Percentiles rank a stretch among this genome's conserved stretches.
Conservation (phyloP, 2,888 invertebrate genomes). For the Eledone cirrhosa region DNA sequence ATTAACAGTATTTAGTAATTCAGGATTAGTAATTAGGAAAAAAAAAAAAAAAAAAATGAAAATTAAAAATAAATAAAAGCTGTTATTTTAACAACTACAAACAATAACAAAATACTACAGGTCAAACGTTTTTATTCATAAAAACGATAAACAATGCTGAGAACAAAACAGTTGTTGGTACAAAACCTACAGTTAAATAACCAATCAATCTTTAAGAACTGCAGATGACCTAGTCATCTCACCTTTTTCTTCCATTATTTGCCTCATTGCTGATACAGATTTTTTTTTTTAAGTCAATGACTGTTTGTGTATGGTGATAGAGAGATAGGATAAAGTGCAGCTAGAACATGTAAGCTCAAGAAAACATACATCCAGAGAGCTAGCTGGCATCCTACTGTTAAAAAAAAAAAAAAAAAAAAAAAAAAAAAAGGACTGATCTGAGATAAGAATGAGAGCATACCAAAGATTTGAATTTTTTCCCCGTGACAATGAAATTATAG, state of each 20-base stretch:
- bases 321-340: slow-evolving; percentile 7
- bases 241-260: no score
- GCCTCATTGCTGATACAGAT: no score
- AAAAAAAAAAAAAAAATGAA: no score
- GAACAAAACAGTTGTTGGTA: slow-evolving; percentile 30
- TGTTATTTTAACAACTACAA: slow-evolving; percentile 21
- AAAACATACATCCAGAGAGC: neutral
- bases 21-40: no score
- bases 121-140: slow-evolving; percentile 30
- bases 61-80: no score
- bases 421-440: no score
- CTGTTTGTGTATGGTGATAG: slow-evolving; percentile 8
- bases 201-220: slow-evolving; percentile 12
- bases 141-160: slow-evolving; percentile 29
- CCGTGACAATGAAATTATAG: no score
- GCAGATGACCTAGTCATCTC: slow-evolving; percentile 5
- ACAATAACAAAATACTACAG: slow-evolving; percentile 27
- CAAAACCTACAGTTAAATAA: slow-evolving; percentile 28
- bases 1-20: no score
- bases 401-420: neutral
- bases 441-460: no score
- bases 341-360: neutral
- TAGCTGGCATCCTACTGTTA: neutral
- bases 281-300: no score
- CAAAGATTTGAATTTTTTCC: no score